These are phyloP conservation scores for Andinoacara biseriatus DNA, from an alignment of 2,113 vertebrate genomes.

Conservation along the genomic window DNA sequence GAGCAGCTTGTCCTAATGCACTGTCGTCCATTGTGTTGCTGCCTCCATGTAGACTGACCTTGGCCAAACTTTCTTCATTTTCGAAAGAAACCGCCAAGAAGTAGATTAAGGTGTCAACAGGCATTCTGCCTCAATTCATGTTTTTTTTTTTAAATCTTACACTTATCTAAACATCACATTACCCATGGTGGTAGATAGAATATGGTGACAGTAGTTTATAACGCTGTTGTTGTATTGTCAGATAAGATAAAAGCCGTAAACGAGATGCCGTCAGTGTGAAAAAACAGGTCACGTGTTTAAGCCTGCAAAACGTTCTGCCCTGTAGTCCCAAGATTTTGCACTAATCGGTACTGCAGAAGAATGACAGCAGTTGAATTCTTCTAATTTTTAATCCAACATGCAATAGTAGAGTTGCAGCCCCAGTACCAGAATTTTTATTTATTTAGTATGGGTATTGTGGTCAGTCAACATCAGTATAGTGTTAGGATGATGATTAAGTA, in stretches of 20 bases:
- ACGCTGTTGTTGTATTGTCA: no score
- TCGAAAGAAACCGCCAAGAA: neutral
- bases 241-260: no score
- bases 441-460: neutral
- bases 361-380: neutral
- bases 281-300: no score
- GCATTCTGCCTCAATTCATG: neutral
- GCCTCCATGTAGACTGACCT: neutral
- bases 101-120: neutral
- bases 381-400: neutral
- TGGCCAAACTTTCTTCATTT: neutral
- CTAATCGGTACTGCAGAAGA: neutral
- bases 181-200: neutral
- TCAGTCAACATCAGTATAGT: neutral
- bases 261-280: no score
- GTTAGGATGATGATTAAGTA: neutral
- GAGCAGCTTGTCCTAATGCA: neutral
- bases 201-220: no score
- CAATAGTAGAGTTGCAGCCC: neutral
- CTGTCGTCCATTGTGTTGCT: neutral
- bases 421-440: neutral
- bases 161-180: neutral
- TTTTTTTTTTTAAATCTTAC: neutral
- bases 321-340: neutral
- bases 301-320: neutral